Conservation (phyloP, 2,113 vertebrate genomes). For the Cryptotis parvus region DNA sequence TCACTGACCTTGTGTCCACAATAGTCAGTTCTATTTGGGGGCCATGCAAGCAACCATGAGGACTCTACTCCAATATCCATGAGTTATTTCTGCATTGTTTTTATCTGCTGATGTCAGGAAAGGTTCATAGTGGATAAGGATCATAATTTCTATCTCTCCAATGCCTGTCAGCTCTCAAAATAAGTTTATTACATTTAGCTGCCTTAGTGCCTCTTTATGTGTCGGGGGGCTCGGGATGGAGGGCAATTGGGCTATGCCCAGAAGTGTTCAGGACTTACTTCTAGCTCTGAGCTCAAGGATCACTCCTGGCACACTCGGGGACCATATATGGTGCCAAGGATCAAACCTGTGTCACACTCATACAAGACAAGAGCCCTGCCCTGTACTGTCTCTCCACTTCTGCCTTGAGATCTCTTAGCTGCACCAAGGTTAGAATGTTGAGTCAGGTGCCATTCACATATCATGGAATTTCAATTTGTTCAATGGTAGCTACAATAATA, state of each 20-base stretch:
- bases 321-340: too few species aligned
- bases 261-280: too few species aligned
- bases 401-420: background rate
- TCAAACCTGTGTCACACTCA: too few species aligned
- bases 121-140: background rate
- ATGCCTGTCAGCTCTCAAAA: background rate
- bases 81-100: background rate
- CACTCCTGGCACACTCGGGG: too few species aligned
- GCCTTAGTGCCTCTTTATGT: background rate
- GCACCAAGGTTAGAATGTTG: background rate
- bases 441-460: background rate
- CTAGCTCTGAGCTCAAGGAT: too few species aligned
- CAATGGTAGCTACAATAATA: background rate
- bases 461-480: background rate
- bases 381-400: too few species aligned
- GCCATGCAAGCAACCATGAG: background rate
- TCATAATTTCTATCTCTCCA: background rate
- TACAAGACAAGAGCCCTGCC: too few species aligned
- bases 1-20: background rate
- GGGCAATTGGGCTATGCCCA: too few species aligned
- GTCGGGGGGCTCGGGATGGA: too few species aligned
- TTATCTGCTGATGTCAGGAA: background rate
- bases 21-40: background rate
- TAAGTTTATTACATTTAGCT: background rate
- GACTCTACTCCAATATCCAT: background rate